These are phyloP conservation scores for Aleiodes alternator DNA, from an alignment of 2,888 invertebrate genomes.

Conservation along the genomic window DNA sequence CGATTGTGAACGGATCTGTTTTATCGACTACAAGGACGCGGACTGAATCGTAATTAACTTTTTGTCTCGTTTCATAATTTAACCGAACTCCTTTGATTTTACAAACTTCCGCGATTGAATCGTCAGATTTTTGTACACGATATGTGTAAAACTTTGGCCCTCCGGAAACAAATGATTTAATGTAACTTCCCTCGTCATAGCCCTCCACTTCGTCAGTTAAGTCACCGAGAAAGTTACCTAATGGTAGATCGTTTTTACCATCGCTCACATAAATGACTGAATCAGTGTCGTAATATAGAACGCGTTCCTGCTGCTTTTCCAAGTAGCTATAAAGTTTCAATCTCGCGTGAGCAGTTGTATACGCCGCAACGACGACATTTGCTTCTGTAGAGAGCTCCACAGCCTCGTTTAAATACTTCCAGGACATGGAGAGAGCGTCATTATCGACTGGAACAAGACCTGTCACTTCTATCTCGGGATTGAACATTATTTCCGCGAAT, in stretches of 20 bases:
- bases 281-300: slow-evolving; percentile 5
- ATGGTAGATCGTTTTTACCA: slow-evolving; percentile 49
- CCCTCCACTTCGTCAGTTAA: slow-evolving; percentile 67
- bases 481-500: too few relatives aligned
- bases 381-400: too few relatives aligned
- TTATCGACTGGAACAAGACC: too few relatives aligned
- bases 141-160: slow-evolving; percentile 70
- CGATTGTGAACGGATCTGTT: too few relatives aligned
- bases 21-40: too few relatives aligned
- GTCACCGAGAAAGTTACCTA: slow-evolving; percentile 65
- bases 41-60: too few relatives aligned
- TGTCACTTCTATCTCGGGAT: too few relatives aligned
- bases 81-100: slow-evolving; percentile 24
- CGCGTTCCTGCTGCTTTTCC: slow-evolving; percentile 61
- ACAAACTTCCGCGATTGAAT: slow-evolving; percentile 41
- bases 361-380: slow-evolving; percentile 67
- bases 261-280: slow-evolving; percentile 6
- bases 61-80: too few relatives aligned
- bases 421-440: too few relatives aligned
- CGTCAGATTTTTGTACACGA: slow-evolving; percentile 48
- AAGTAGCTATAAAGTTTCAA: slow-evolving; percentile 66
- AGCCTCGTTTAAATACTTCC: too few relatives aligned
- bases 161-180: slow-evolving; percentile 65
- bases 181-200: slow-evolving; percentile 60
- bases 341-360: slow-evolving; percentile 67